Percentiles rank a stretch among this genome's conserved stretches.
These are phyloP conservation scores for Parotia lawesii DNA, from an alignment of 2,113 vertebrate genomes.

Conservation along the genomic window DNA sequence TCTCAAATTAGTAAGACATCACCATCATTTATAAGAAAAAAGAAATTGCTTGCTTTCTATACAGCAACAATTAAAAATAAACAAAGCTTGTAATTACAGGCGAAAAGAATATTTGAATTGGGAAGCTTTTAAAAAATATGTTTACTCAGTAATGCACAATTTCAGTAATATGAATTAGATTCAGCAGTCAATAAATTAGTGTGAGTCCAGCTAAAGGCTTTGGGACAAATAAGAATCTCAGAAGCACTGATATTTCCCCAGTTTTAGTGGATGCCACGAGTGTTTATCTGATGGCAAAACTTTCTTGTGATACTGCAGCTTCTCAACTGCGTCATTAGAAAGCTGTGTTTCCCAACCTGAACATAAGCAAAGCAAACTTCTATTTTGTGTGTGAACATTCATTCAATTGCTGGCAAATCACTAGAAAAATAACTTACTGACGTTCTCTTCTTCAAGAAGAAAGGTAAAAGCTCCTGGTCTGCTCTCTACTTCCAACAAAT, in stretches of 20 bases:
- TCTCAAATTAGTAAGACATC: neutral
- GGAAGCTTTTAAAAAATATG: neutral
- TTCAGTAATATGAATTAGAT: neutral
- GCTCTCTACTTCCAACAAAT: neutral
- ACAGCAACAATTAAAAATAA: neutral
- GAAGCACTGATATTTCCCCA: neutral
- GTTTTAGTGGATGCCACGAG: neutral
- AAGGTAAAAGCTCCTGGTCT: neutral
- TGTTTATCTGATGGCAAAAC: neutral
- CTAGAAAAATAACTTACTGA: conserved; percentile 25
- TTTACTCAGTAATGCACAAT: neutral
- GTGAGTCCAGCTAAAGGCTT: neutral
- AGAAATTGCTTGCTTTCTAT: neutral
- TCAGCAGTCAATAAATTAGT: neutral
- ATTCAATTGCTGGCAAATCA: neutral
- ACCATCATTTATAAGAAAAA: neutral
- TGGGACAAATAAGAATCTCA: neutral
- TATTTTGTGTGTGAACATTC: neutral
- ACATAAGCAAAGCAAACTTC: neutral
- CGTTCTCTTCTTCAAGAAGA: conserved; percentile 39
- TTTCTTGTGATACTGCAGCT: neutral
- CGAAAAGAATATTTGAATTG: neutral
- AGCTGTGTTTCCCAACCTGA: neutral
- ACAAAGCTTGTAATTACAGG: neutral
- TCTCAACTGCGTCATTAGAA: neutral